Base-by-base conservation (phyloP, 2,113 vertebrate genomes). In the Brachyistius frenatus region DNA sequence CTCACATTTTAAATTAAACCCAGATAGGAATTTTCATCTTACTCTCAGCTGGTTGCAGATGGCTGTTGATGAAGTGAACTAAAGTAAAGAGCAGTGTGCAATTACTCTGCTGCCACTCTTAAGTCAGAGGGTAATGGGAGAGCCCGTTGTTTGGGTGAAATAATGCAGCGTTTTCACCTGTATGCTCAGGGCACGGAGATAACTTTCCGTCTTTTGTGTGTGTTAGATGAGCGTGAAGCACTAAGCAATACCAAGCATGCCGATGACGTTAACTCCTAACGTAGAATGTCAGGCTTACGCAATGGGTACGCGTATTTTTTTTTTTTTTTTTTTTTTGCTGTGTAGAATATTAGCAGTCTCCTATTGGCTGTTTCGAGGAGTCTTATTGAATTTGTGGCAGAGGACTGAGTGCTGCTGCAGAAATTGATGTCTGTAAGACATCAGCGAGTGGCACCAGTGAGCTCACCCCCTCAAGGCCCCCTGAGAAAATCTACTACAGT, bases 31-130 rank as follows among this genome's bases (percentile, higher is more conserved):
- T 76, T 78, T 54, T 83, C 55, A 54, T 76, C 53, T 73, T 37
- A n/a, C 69, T 87, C 76, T 16, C 31, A 36, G 75, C 72, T 71
- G 73, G 66, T 84, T 81, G 80, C 76, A 74, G 72, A 64, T 60
- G 30, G 70, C 57, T 71, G 68, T 47, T 55, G 66, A 80, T 76
- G 71, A 70, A 68, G 58, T 73, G 49, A 52, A 31, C 66, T 73
- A 66, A 76, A 85, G 74, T 35, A 66, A 67, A 83, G 66, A 66
- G 79, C 46, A 74, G 50, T 60, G 64, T 56, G 50, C 62, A 79
- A 84, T 83, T 83, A 74, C 44, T 73, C 50, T 31, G 0, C 44
- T 41, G 61, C 37, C 49, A 11, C 33, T 49, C 23, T 33, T 13
- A 70, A 76, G 67, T 80, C 68, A 44, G 70, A 10, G 5, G 47